Base-by-base conservation (phyloP, 2,113 vertebrate genomes). In the Chionodraco myersi region DNA sequence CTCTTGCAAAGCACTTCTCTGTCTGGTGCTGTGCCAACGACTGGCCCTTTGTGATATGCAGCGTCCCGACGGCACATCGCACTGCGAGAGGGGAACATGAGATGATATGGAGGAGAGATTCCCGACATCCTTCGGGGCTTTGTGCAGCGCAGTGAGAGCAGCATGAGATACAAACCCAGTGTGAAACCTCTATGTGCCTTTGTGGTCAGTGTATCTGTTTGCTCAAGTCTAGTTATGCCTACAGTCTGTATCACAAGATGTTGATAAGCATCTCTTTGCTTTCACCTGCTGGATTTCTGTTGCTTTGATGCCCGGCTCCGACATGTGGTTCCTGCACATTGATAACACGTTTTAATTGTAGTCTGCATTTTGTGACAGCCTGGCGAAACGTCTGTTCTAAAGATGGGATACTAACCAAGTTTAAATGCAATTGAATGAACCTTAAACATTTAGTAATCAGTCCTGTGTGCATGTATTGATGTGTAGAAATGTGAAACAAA, bases 21-120 rank as follows among this genome's bases (percentile, higher is more conserved):
- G 58, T 49, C 64, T 80, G 68, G 62, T 59, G 73, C 12, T 45
- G 47, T 21, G 65, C 79, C 72, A 77, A 45, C 60, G 45, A 65
- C 53, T 14, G 58, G 45, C 36, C 41, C 57, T 26, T 63, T 80
- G 72, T 52, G 73, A 61, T 47, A 74, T 49, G n/a, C 53, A 74
- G 62, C 65, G 52, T 71, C 36, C 57, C n/a, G 10, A 57, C 77
- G 62, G 73, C 52, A 68, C 80, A 74, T 65, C 71, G 64, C 26
- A 65, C 65, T 52, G 53, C 1, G 3, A 82, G 15, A 41, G 23
- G 48, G 16, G 61, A 34, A 47, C 30, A 72, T 49, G 9, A 78
- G 34, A 73, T 49, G 47, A 72, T 36, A 65, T 13, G 41, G 48
- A 57, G 49, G 18, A 30, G 48, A 56, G 49, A 51, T 68, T 49